Base-by-base conservation (phyloP, 2,113 vertebrate species). In the Mirza zaza region DNA sequence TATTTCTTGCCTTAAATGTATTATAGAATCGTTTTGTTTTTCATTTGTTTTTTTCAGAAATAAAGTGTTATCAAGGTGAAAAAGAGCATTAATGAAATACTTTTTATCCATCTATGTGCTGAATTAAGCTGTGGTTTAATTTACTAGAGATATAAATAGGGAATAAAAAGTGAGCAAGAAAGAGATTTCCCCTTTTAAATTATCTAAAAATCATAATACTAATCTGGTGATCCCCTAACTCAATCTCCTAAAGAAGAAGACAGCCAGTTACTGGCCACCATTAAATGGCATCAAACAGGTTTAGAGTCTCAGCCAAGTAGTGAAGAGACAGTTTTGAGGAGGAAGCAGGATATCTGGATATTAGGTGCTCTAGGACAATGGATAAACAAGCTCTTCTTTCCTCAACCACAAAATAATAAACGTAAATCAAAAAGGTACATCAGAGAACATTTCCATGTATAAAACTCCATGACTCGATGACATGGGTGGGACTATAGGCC, bases 41-140 rank as follows among this genome's bases (percentile, higher is more conserved):
- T 86, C 42, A 13, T 55, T 73, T 77, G 10, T 36, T 94, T 86
- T 34, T 77, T 50, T 91, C n/a, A 95, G n/a, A 93, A 94, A 45
- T 67, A 87, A 81, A 17, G 20, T 67, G 17, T 59, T 87, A 71
- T 23, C 82, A 73, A 87, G 18, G 70, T 65, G 5, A 83, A n/a
- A 39, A 32, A 1, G 67, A 73, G 8, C 12, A 79, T 73, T 68
- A 52, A 11, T 29, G 32, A 75, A 68, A 42, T 85, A 12, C n/a
- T 2, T 73, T 90, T 68, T 50, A 75, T 32, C 8, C 14, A 39
- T 52, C 7, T n/a, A 20, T 82, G 6, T 65, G 14, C 77, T 88
- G 25, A 82, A 25, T 23, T 67, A n/a, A 85, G 7, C 9, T 10
- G 50, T 50, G 6, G 42, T 71, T 90, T 79, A 55, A 65, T 86